Base-by-base conservation (phyloP, 2,888 invertebrate species). In the Cactoblastis cactorum region DNA sequence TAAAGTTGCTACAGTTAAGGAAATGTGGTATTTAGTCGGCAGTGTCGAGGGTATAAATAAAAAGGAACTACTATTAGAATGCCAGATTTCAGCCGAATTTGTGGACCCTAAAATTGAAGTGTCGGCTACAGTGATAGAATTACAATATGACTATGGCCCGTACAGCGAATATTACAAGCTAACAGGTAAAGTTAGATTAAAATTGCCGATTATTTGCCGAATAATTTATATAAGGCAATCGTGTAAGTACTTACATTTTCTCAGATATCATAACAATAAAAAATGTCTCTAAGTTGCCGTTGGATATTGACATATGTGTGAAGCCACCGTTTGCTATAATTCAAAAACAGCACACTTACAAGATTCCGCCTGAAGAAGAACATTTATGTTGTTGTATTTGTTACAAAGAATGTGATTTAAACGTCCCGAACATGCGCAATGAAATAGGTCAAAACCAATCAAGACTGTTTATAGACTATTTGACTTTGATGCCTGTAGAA, bases 11-110 rank as follows among this genome's bases (percentile, higher is more conserved):
- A 75, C 68, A 1, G 55, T 91, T 0, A 81, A 81, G 51, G 92
- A 93, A 72, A 82, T 83, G 61, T 92, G 92, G 90, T 92, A 91
- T 68, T 80, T 92, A 54, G 83, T 91, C 45, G 92, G 91, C 11
- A 80, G 87, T 39, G 83, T 91, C 1, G 91, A 91, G 43, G 90
- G 91, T 3, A 80, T 86, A 3, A 88, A 86, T 48, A 91, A 90
- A 66, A 90, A 91, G 43, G 89, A 90, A 59, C 62, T 91, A 37
- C 72, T 93, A 34, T 69, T 91, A 19, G 81, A 82, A 45, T 91
- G 91, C 57, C 76, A 74, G 53, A 73, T 93, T 45, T 71, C 70
- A 33, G 92, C 91, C 0, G 91, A 86, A 52, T 92, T 93, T 64
- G 88, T 91, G 0, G 91, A 92, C 58, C 93, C 93, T 0, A 82